Evolutionary conservation across 2,888 invertebrate genomes (phyloP).

Genomic region (Volucella zonaria): DNA sequence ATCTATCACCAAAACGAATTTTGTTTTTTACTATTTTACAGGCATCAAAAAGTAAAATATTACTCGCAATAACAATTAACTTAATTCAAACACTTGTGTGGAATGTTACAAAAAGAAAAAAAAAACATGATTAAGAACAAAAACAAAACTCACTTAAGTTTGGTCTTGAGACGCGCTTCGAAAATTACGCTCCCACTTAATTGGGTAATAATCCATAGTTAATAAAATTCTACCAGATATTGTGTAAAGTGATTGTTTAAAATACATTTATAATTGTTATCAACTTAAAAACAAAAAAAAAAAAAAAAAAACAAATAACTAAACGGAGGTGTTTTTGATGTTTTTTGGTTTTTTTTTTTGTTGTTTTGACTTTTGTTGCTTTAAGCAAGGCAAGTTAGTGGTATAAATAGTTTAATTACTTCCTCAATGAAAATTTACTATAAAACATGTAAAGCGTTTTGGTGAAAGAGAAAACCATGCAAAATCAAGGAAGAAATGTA

Average conservation of each 20-base stretch:
- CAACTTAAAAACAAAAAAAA: not conserved
- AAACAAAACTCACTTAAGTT: not conserved
- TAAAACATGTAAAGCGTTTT: too few species aligned
- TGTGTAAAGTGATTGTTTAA: constrained; percentile 12
- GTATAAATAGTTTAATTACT: constrained; percentile 2
- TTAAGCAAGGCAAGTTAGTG: too few species aligned
- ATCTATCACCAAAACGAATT: too few species aligned
- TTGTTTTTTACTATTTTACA: too few species aligned
- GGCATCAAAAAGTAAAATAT: too few species aligned
- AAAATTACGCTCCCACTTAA: constrained; percentile 5
- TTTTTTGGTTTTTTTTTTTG: not conserved
- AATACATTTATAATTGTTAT: not conserved
- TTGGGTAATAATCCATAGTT: constrained; percentile 50
- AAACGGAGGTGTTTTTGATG: not conserved
- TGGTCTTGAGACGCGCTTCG: constrained; percentile 4
- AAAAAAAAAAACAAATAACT: too few species aligned
- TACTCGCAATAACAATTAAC: constrained; percentile 4
- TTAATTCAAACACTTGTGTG: constrained; percentile 24
- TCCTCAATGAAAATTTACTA: constrained; percentile 10
- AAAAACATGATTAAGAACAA: not conserved
- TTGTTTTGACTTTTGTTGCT: too few species aligned
- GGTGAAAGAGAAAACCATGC: not conserved
- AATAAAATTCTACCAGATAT: constrained; percentile 35
- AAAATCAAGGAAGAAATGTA: not conserved
- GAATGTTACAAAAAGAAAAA: not conserved